Percentiles rank a stretch among this genome's conserved stretches.
These are phyloP conservation scores for Lasioglossum malachurum DNA, from an alignment of 2,888 invertebrate species.

Conservation along the genomic window DNA sequence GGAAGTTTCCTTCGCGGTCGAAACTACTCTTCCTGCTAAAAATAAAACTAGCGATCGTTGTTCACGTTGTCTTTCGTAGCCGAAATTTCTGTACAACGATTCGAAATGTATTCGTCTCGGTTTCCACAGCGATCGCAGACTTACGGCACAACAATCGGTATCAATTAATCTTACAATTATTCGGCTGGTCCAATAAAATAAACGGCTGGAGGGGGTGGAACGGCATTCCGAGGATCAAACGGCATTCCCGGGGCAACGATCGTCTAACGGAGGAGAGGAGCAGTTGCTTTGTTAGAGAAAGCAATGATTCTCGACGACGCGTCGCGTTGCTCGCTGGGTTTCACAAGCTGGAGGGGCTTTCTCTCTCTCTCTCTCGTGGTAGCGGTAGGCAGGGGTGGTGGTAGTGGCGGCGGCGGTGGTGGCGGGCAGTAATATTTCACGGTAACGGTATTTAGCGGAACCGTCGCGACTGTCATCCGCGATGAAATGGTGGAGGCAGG, in stretches of 20 bases:
- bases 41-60: neutral
- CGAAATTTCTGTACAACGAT: neutral
- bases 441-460: conserved; percentile 80
- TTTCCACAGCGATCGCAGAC: neutral
- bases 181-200: conserved; percentile 35
- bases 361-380: neutral
- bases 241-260: conserved; percentile 1
- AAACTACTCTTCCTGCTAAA: neutral
- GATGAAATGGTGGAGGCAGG: conserved; percentile 80
- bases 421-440: conserved; percentile 78
- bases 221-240: conserved; percentile 43
- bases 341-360: neutral
- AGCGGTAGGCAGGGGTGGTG: neutral
- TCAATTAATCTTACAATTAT: conserved; percentile 50
- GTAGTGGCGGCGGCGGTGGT: conserved; percentile 10
- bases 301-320: conserved; percentile 44
- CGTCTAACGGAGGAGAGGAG: conserved; percentile 21
- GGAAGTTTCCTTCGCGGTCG: neutral
- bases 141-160: conserved; percentile 15
- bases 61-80: neutral
- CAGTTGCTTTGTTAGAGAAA: conserved; percentile 51
- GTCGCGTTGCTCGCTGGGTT: neutral
- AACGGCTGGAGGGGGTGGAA: conserved; percentile 11
- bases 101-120: neutral
- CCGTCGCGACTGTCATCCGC: conserved; percentile 81